A percentile compares a stretch with the other conserved stretches of the same genome.
Conservation (phyloP, 2,113 vertebrate genomes). For the Paradisaea rubra region DNA sequence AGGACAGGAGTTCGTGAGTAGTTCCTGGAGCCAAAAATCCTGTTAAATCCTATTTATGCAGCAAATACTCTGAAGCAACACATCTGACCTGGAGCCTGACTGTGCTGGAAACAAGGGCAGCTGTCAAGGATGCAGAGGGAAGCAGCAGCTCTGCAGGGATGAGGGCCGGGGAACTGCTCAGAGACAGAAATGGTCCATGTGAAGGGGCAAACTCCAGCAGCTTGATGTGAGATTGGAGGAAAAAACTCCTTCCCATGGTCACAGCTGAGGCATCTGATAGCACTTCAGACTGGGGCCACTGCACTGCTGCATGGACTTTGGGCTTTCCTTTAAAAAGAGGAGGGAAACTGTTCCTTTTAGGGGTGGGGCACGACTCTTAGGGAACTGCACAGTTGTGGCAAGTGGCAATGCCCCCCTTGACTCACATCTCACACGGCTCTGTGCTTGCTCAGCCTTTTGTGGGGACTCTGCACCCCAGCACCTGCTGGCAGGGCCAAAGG, state of each 20-base stretch:
- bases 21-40: not conserved
- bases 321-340: not conserved
- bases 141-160: not conserved
- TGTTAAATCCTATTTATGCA: not conserved
- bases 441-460: not conserved
- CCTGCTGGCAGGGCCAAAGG: not conserved
- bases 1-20: not conserved
- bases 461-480: not conserved
- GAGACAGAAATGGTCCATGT: not conserved
- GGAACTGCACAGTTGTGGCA: not conserved
- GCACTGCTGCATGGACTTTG: not conserved
- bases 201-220: not conserved
- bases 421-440: accelerated
- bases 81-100: not conserved
- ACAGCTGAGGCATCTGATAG: not conserved
- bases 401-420: accelerated
- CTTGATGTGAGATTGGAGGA: not conserved
- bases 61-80: not conserved
- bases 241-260: not conserved
- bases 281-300: not conserved
- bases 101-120: not conserved
- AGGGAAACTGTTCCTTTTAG: not conserved
- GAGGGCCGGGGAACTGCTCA: not conserved
- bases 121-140: not conserved
- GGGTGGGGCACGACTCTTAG: accelerated